Evolutionary conservation across 1,140 invertebrate species (phyloP), one percentile per base, ranked within the genome.

Genomic region (Gyrodactylus salaris): DNA sequence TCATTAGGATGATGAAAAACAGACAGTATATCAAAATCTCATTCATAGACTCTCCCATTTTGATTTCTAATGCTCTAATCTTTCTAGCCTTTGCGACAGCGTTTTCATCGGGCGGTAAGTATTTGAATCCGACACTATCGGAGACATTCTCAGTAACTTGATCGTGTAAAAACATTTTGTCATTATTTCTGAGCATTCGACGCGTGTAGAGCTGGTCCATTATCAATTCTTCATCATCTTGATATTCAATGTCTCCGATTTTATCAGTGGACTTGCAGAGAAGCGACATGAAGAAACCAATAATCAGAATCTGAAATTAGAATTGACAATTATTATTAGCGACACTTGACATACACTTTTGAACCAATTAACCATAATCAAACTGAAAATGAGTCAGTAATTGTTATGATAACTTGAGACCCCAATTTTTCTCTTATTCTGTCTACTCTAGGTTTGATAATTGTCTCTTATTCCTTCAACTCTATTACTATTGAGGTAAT

Each of bases 1-100:
- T 77, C 7, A 84, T 77, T 21, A 84, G 78, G 77, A 78, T 82
- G 34, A 84, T 75, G 77, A 83, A 84, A 74, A 83, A 77, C 1
- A 78, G 74, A 1, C 27, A 2, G 75, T 84, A 84, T 25, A 80
- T 78, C 1, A 81, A 27, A 0, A 83, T 79, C 75, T 84, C 83
- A 71, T 79, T 75, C 21, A 84, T 74, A 7, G 83, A 76, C 25
- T 77, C 75, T 77, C 78, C 80, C 82, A 84, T 83, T 76, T 81
- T 78, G 21, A 81, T 77, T 76, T 83, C 82, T 72, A 82, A 81
- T 74, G 81, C 73, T 0, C 82, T 76, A 26, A 79, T 76, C 54
- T 79, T 73, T 68, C 82, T 76, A 1, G 80, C 81, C 54, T 77
- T 78, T 74, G 81, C 79, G 26, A 83, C 76, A 1, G 76, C 73